Conservation (phyloP, 2,888 invertebrate genomes). For the Micoletzkya japonica region DNA sequence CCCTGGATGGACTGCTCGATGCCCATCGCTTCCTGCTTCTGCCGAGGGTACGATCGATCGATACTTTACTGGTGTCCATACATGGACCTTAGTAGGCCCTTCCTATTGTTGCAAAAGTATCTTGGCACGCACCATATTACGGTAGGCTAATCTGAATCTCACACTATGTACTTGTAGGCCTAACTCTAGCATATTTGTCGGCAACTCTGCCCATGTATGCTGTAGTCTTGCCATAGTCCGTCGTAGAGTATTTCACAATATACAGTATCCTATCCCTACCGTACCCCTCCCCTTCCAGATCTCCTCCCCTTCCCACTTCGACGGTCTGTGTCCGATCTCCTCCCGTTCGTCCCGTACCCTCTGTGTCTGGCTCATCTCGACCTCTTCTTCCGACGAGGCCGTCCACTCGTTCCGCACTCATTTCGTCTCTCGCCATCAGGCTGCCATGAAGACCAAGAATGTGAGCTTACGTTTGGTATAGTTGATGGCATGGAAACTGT, state of each 20-base stretch:
- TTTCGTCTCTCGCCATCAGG: background rate
- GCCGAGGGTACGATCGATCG: slow-evolving; percentile 58
- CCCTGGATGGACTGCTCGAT: slow-evolving; percentile 65
- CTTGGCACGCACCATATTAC: too few relatives aligned
- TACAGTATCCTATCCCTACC: too few relatives aligned
- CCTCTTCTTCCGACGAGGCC: slow-evolving; percentile 6
- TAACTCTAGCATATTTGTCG: too few relatives aligned
- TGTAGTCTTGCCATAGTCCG: too few relatives aligned
- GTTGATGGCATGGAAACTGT: too few relatives aligned
- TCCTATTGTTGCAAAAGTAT: too few relatives aligned
- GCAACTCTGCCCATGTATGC: too few relatives aligned
- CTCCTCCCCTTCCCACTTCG: slow-evolving; percentile 65
- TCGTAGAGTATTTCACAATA: too few relatives aligned
- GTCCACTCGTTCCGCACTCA: slow-evolving; percentile 20
- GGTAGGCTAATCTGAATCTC: too few relatives aligned
- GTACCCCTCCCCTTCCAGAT: slow-evolving; percentile 55
- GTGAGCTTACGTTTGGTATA: too few relatives aligned
- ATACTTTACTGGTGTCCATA: background rate
- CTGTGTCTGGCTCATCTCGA: slow-evolving; percentile 38
- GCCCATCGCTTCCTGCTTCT: slow-evolving; percentile 65
- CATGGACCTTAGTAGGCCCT: background rate
- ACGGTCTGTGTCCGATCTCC: slow-evolving; percentile 66
- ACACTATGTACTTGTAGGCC: too few relatives aligned
- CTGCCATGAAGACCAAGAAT: too few relatives aligned
- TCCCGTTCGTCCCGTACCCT: slow-evolving; percentile 50